These are phyloP conservation scores for Drosophila mulleri DNA, from an alignment of 2,888 invertebrate genomes.

Conservation along the genomic window DNA sequence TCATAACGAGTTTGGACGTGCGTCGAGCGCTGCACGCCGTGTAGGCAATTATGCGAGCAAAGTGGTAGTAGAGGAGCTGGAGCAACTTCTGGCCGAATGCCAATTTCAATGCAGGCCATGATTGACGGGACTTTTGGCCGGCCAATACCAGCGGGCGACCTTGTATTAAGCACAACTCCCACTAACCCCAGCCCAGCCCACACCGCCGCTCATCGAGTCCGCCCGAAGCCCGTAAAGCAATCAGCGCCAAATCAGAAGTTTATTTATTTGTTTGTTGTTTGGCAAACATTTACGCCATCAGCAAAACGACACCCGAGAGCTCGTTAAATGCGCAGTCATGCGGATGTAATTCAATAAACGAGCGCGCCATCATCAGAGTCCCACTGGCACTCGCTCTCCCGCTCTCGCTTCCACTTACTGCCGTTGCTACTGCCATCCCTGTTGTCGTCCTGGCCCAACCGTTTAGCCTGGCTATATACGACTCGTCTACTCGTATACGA, in stretches of 20 bases:
- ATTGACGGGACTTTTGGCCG: slow-evolving; percentile 36
- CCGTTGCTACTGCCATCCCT: background rate
- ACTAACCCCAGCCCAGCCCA: background rate
- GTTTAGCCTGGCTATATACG: slow-evolving; percentile 62
- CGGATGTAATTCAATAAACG: slow-evolving; percentile 84
- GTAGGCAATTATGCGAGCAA: slow-evolving; percentile 65
- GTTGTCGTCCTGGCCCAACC: slow-evolving; percentile 44
- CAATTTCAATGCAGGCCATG: slow-evolving; percentile 36
- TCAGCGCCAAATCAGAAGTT: slow-evolving; percentile 81
- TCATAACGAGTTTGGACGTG: slow-evolving; percentile 68
- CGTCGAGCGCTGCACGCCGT: slow-evolving; percentile 34
- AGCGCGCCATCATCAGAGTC: slow-evolving; percentile 74
- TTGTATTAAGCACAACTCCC: slow-evolving; percentile 12
- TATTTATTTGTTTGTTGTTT: slow-evolving; percentile 84
- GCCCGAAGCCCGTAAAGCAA: slow-evolving; percentile 61
- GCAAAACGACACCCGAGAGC: slow-evolving; percentile 81
- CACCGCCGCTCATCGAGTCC: background rate
- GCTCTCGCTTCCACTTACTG: background rate
- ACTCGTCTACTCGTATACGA: slow-evolving; percentile 24
- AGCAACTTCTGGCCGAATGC: slow-evolving; percentile 2
- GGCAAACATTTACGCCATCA: slow-evolving; percentile 83
- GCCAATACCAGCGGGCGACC: slow-evolving; percentile 14
- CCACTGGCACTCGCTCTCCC: background rate
- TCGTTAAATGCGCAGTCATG: slow-evolving; percentile 82
- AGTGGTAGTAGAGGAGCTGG: slow-evolving; percentile 31